phyloP scores from a whole-genome alignment of 2,797 vertebrate species.

The Pygocentrus nattereri region DNA sequence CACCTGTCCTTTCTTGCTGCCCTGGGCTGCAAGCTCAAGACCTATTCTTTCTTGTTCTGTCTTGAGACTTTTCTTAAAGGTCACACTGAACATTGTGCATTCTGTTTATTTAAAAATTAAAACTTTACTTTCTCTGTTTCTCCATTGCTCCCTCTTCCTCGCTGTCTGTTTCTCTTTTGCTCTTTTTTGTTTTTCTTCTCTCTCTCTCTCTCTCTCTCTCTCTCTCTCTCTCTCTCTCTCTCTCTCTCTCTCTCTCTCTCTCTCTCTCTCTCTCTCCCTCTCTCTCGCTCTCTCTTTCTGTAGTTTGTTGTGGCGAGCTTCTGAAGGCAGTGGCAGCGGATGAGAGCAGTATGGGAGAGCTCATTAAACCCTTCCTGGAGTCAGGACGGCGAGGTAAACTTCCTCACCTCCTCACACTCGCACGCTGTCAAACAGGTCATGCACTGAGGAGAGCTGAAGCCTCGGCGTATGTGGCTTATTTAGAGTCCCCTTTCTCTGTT shows the following conservation, averaged over 20 bases:
- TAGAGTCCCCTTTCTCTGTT: constrained; percentile 42
- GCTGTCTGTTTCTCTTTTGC: constrained; percentile 36
- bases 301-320: constrained; percentile 88
- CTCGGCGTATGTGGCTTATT: constrained; percentile 39
- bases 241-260: constrained; percentile 20
- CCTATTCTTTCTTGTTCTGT: constrained; percentile 51
- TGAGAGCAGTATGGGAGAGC: constrained; percentile 75
- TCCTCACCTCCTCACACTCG: constrained; percentile 45
- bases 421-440: constrained; percentile 58
- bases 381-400: constrained; percentile 80
- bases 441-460: constrained; percentile 47
- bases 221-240: constrained; percentile 18
- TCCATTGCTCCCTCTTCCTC: constrained; percentile 49
- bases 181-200: constrained; percentile 4
- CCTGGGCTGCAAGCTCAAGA: constrained; percentile 34
- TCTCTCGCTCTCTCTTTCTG: constrained; percentile 28
- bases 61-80: constrained; percentile 64
- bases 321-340: constrained; percentile 85
- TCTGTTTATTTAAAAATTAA: constrained; percentile 74
- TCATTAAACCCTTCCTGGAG: constrained; percentile 82
- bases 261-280: no score
- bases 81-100: constrained; percentile 57
- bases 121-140: constrained; percentile 59
- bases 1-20: constrained; percentile 9
- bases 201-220: constrained; percentile 60